phyloP scores from a whole-genome alignment of 2,113 vertebrate species.

The Terrapene triunguis region DNA sequence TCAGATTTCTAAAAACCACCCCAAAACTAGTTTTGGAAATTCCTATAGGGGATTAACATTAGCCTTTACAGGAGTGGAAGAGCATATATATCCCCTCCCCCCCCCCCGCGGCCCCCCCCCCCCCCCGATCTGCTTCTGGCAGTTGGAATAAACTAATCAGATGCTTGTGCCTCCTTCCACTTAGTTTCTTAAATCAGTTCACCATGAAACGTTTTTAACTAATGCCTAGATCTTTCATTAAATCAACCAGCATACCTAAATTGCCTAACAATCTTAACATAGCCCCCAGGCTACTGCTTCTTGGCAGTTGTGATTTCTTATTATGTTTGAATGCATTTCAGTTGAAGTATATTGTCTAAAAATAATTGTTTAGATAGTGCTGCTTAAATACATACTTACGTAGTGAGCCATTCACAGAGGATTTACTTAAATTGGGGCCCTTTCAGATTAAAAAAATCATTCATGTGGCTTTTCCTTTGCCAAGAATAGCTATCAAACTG shows the following conservation, averaged over 20 bases:
- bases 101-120: background rate
- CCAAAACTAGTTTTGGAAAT: slow-evolving; percentile 2
- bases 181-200: slow-evolving; percentile 50
- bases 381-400: slow-evolving; percentile 48
- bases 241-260: slow-evolving; percentile 6
- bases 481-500: background rate
- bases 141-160: slow-evolving; percentile 35
- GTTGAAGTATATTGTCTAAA: slow-evolving; percentile 50
- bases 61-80: slow-evolving; percentile 2
- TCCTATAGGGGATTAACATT: background rate
- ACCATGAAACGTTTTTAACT: slow-evolving; percentile 23
- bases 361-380: slow-evolving; percentile 68
- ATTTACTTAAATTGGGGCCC: slow-evolving; percentile 10
- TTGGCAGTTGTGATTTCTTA: slow-evolving; percentile 52
- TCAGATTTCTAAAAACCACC: background rate
- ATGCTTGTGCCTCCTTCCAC: slow-evolving; percentile 25
- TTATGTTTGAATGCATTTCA: slow-evolving; percentile 53
- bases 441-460: background rate
- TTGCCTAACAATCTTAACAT: slow-evolving; percentile 5
- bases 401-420: slow-evolving; percentile 52
- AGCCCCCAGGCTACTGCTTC: slow-evolving; percentile 54
- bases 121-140: slow-evolving; percentile 24
- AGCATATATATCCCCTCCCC: background rate
- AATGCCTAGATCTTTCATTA: slow-evolving; percentile 34
- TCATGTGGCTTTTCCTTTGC: background rate